Conservation (phyloP, 2,888 invertebrate species). For the Andrena bicolor region DNA sequence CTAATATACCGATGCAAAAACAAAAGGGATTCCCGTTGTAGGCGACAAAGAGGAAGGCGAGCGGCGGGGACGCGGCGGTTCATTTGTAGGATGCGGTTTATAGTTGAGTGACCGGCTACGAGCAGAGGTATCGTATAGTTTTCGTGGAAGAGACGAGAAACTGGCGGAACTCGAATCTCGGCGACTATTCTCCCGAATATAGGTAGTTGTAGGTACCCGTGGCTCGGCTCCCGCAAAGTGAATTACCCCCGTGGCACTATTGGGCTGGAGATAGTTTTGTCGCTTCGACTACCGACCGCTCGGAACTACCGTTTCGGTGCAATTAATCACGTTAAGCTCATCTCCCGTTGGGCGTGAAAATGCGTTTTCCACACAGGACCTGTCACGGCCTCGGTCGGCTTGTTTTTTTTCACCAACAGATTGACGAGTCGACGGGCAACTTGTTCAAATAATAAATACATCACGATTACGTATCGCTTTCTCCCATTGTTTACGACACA, state of each 20-base stretch:
- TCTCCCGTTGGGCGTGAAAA: constrained; percentile 31
- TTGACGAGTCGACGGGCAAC: constrained; percentile 48
- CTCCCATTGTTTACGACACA: constrained; percentile 52
- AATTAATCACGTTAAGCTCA: constrained; percentile 59
- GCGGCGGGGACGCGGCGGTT: background rate
- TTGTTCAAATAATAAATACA: constrained; percentile 56
- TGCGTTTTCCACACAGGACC: constrained; percentile 35
- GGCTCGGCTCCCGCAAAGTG: constrained; percentile 56
- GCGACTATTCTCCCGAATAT: background rate
- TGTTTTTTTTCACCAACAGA: constrained; percentile 46
- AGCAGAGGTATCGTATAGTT: background rate
- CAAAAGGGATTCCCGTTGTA: background rate
- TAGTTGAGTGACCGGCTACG: constrained; percentile 12
- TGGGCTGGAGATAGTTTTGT: constrained; percentile 54
- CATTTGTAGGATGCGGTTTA: background rate
- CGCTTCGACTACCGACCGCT: constrained; percentile 18
- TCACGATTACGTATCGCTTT: constrained; percentile 30
- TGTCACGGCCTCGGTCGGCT: background rate
- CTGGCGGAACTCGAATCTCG: constrained; percentile 19
- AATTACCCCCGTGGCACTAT: constrained; percentile 48
- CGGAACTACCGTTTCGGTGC: constrained; percentile 40
- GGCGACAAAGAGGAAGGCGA: background rate
- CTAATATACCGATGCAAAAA: background rate
- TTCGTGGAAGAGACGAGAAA: background rate
- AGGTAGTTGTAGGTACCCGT: constrained; percentile 14